Evolutionary conservation across 2,888 invertebrate genomes (phyloP), one percentile per base, ranked within the genome.

Genomic region (Latrodectus elegans): DNA sequence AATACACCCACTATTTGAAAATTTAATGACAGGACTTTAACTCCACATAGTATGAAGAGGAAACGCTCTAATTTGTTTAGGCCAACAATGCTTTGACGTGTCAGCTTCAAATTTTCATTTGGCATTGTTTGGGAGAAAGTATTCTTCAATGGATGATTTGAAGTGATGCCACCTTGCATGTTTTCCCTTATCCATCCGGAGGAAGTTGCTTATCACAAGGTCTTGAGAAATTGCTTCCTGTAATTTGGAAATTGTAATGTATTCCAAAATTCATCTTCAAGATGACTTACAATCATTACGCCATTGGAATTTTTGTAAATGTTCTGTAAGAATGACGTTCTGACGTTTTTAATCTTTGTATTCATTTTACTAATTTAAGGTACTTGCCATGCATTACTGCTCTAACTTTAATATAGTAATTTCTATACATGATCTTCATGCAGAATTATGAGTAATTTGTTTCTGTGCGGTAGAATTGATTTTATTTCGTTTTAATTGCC

Each of bases 21-120:
- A 17, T 85, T 85, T 85, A 85, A 85, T 85, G 85, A 80, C 74
- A 71, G 52, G 73, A 79, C 68, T 79, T 67, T 64, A 51, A 26
- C 14, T 8, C 17, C 38, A 67, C 72, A 68, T 52, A 68, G 49
- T 65, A 52, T 53, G 68, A 70, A 79, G 64, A 68, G 74, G 74
- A 85, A 84, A 68, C 68, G 79, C 85, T 85, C 85, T 74, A 85
- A 85, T 85, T 85, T 85, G 85, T 85, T 68, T 22, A 65, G 64
- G 49, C 70, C 85, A 79, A 85, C 83, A 83, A 79, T 73, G 65
- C 65, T 17, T 60, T 65, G 67, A 77, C 79, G n/a, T 74, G 75
- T 79, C 79, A 64, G n/a, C 73, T 17, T 51, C 49, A 38, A 64
- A 17, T 80, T 68, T 82, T 82, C 74, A 75, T 82, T 67, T 26